phyloP scores from a whole-genome alignment of 1,140 invertebrate genomes.

The Brachionus manjavacas region DNA sequence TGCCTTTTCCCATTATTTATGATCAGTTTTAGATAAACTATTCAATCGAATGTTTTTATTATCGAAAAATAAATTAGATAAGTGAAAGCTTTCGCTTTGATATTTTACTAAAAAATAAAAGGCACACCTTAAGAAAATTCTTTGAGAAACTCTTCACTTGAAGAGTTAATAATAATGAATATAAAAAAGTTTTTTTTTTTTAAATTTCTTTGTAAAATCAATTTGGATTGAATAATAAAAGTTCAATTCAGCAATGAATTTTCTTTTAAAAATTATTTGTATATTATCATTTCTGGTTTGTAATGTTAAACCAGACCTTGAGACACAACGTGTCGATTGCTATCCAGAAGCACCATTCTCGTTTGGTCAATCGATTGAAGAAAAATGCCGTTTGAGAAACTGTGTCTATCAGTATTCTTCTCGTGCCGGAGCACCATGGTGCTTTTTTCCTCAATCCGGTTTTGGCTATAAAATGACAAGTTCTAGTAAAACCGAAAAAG shows the following conservation, averaged over 20 bases:
- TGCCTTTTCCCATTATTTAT: not conserved
- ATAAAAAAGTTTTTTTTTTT: not conserved
- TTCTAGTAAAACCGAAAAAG: constrained; percentile 6
- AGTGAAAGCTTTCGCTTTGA: not conserved
- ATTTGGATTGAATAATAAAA: not conserved
- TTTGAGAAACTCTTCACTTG: not conserved
- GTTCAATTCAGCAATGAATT: not conserved
- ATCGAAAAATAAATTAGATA: not conserved
- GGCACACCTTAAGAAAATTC: not conserved
- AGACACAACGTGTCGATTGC: constrained; percentile 16
- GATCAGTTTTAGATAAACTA: not conserved
- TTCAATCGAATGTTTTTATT: not conserved
- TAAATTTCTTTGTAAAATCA: not conserved
- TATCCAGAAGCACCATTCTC: constrained; percentile 38
- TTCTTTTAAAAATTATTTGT: not conserved
- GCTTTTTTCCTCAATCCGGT: constrained; percentile 18
- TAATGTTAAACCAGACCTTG: not conserved
- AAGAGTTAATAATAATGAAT: not conserved
- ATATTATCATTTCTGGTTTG: not conserved
- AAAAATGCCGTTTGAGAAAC: not conserved
- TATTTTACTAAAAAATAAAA: not conserved
- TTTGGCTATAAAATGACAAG: constrained; percentile 32
- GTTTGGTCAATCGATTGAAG: constrained; percentile 12
- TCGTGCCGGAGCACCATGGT: constrained; percentile 26
- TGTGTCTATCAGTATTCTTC: not conserved